phyloP scores from a whole-genome alignment of 2,797 vertebrate species.

The Poeciliopsis infans region DNA sequence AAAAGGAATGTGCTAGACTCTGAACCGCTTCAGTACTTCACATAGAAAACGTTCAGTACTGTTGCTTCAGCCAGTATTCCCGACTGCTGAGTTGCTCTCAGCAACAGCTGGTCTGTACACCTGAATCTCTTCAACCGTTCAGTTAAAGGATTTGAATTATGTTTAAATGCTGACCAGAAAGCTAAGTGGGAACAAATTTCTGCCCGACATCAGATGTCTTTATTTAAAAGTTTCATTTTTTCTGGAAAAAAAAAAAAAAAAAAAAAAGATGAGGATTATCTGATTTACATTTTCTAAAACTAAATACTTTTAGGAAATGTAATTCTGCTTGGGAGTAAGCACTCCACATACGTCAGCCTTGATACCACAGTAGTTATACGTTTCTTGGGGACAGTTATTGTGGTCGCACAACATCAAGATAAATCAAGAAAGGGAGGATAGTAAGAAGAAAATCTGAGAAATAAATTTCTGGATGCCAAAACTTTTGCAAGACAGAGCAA shows the following conservation, averaged over 20 bases:
- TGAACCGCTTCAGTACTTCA: constrained; percentile 47
- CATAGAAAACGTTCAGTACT: constrained; percentile 31
- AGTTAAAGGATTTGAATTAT: neutral
- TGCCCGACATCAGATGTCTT: neutral
- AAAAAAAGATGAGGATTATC: neutral
- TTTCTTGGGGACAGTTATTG: neutral
- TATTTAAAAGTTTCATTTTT: neutral
- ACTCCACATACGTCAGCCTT: neutral
- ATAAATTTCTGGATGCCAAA: neutral
- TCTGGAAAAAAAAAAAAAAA: neutral
- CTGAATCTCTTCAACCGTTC: neutral
- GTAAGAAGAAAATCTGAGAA: neutral
- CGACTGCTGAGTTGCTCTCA: constrained; percentile 6
- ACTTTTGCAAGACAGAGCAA: neutral
- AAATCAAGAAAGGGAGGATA: neutral
- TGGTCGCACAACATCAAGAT: neutral
- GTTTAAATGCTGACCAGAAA: neutral
- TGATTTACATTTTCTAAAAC: too few relatives aligned
- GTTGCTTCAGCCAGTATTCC: neutral
- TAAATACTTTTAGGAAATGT: neutral
- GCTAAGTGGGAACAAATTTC: neutral
- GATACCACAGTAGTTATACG: neutral
- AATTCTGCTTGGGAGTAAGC: neutral
- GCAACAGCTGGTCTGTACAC: neutral
- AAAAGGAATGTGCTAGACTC: constrained; percentile 69